Evolutionary conservation across 2,113 vertebrate genomes (phyloP).

Genomic region (Falcunculus frontatus): DNA sequence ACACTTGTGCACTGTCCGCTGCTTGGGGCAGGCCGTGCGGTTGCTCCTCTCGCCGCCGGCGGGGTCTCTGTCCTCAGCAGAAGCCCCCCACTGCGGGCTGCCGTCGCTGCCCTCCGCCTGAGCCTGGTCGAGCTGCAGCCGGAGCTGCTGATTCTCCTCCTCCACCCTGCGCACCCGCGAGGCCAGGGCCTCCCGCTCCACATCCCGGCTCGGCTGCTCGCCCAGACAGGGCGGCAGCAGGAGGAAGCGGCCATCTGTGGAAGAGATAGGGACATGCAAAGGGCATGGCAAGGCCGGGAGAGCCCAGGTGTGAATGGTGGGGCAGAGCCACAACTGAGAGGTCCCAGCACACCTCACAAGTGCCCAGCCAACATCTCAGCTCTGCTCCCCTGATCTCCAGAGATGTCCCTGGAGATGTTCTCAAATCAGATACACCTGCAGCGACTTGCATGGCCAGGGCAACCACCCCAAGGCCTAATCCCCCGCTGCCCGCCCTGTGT

Average conservation of each 20-base stretch:
- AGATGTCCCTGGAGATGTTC: neutral
- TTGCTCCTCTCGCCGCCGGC: slow-evolving; percentile 71
- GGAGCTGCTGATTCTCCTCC: slow-evolving; percentile 86
- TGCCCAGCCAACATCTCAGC: neutral
- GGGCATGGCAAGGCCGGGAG: neutral
- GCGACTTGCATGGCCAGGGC: rapidly evolving
- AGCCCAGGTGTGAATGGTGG: neutral
- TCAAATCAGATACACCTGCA: neutral
- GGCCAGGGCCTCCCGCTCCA: slow-evolving; percentile 77
- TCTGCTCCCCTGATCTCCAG: neutral
- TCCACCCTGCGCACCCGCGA: slow-evolving; percentile 80
- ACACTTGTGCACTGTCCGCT: slow-evolving; percentile 82
- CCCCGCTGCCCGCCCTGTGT: neutral
- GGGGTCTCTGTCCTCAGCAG: slow-evolving; percentile 71
- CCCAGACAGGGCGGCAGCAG: slow-evolving; percentile 56
- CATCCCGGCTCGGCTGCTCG: slow-evolving; percentile 49
- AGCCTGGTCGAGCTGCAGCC: slow-evolving; percentile 77
- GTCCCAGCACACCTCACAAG: rapidly evolving
- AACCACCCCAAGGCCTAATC: neutral
- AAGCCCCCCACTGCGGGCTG: slow-evolving; percentile 77
- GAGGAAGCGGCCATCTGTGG: slow-evolving; percentile 60
- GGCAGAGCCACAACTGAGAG: neutral
- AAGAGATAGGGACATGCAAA: neutral
- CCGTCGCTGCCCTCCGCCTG: slow-evolving; percentile 70
- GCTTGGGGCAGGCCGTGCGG: slow-evolving; percentile 73